Evolutionary conservation across 2,888 invertebrate species (phyloP).

Genomic region (Neoitamus cyanurus): DNA sequence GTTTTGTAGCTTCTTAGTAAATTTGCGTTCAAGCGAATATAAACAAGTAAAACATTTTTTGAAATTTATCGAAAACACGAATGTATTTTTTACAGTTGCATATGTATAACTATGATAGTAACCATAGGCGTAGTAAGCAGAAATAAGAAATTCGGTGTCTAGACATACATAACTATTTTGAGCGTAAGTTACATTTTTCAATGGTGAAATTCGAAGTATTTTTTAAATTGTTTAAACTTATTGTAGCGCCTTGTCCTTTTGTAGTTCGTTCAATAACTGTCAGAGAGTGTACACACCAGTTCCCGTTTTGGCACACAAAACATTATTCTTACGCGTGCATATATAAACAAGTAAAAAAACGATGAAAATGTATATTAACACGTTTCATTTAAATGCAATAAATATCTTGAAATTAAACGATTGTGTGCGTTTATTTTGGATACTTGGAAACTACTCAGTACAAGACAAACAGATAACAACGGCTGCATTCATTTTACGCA

Average conservation of each 20-base stretch:
- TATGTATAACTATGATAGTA: neutral
- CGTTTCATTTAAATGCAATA: conserved; percentile 21
- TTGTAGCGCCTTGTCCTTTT: neutral
- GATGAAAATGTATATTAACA: conserved; percentile 14
- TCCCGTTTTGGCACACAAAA: conserved; percentile 15
- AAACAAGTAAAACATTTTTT: neutral
- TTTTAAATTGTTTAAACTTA: neutral
- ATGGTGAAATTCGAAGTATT: neutral
- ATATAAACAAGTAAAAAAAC: neutral
- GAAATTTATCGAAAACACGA: neutral
- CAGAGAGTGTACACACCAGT: neutral
- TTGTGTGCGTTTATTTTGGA: neutral
- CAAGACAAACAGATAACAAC: too few relatives aligned
- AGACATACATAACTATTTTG: conserved; percentile 14
- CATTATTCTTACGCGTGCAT: neutral
- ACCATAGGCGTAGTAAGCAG: neutral
- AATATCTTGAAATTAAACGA: neutral
- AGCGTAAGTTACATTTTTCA: conserved; percentile 9
- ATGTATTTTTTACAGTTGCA: conserved; percentile 28
- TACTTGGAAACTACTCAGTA: neutral
- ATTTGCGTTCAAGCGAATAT: neutral
- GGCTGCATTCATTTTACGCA: too few relatives aligned
- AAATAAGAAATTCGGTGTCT: conserved; percentile 11
- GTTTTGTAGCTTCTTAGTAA: neutral
- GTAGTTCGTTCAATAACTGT: neutral